Base-by-base conservation (phyloP, 2,113 vertebrate genomes). In the Phaethornis superciliosus region DNA sequence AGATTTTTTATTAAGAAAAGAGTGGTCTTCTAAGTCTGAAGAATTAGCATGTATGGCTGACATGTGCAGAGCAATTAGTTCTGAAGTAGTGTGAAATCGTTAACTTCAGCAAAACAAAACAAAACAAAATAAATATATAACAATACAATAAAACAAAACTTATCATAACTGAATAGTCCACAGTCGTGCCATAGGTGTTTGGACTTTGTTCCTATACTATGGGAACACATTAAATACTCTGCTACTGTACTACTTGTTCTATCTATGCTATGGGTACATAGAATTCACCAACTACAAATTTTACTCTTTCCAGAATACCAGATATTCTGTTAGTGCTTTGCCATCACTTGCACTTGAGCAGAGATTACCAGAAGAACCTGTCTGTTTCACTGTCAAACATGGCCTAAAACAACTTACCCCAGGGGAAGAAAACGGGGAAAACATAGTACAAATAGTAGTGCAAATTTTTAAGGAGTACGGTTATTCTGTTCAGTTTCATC, bases 21-120 rank as follows among this genome's bases (percentile, higher is more conserved):
- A 40, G 40, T 40, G 40, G 40, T 40, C 40, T 40, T 40, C 40
- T 40, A 40, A 40, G 40, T 40, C 40, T 40, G 40, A 12, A 40
- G 11, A 40, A 40, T 40, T 40, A 40, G 11, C 40, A 95, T 82
- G 64, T 8, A 58, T 79, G 91, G 94, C 72, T 91, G 85, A 93
- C 40, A 59, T 89, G 59, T 3, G 20, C 35, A 42, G 21, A 72
- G 88, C 81, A 95, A 96, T 95, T 95, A 96, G n/a, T 71, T 95
- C 56, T 37, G 47, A 60, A 90, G 46, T 26, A 89, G 33, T 62
- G 65, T 70, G 89, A 96, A 88, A 93, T n/a, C 35, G 88, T 97
- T 49, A 85, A 74, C 30, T 87, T 12, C 11, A 69, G 79, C 42
- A 94, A 88, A 96, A 92, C 40, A 80, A 95, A 95, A 96, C 96